Evolutionary conservation across 2,888 invertebrate species (phyloP).

Genomic region (Diarsia brunnea): DNA sequence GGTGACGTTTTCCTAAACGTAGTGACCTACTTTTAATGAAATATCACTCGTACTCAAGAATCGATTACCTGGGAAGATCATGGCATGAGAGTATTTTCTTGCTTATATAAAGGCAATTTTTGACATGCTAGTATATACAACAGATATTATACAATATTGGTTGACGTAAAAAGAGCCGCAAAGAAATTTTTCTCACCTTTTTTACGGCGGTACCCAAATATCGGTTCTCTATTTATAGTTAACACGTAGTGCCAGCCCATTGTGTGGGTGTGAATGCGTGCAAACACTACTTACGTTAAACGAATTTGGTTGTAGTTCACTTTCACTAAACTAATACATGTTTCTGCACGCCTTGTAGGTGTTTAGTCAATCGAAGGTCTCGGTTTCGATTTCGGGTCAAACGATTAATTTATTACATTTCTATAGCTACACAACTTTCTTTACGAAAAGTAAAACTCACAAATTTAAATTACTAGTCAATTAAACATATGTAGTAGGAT

Average conservation of each 20-base stretch:
- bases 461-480: slow-evolving; percentile 7
- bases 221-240: slow-evolving; percentile 49
- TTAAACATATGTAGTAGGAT: slow-evolving; percentile 14
- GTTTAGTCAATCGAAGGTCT: slow-evolving; percentile 60
- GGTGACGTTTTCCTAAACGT: not conserved
- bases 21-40: not conserved
- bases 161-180: slow-evolving; percentile 2
- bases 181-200: slow-evolving; percentile 37
- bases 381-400: slow-evolving; percentile 62
- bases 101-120: not conserved
- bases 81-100: not conserved
- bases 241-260: slow-evolving; percentile 46
- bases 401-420: slow-evolving; percentile 57
- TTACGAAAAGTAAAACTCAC: slow-evolving; percentile 45
- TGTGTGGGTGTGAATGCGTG: slow-evolving; percentile 54
- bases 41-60: not conserved
- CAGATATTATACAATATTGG: slow-evolving; percentile 36
- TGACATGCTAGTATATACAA: not conserved
- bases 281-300: slow-evolving; percentile 67
- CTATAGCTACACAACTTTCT: slow-evolving; percentile 60
- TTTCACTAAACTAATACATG: slow-evolving; percentile 70
- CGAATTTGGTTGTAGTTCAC: slow-evolving; percentile 68
- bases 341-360: slow-evolving; percentile 59
- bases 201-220: slow-evolving; percentile 30
- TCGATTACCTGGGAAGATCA: not conserved